Percentiles rank a stretch among this genome's conserved stretches.
Conservation (phyloP, 2,797 vertebrate genomes). For the Cheracebus regulus region DNA sequence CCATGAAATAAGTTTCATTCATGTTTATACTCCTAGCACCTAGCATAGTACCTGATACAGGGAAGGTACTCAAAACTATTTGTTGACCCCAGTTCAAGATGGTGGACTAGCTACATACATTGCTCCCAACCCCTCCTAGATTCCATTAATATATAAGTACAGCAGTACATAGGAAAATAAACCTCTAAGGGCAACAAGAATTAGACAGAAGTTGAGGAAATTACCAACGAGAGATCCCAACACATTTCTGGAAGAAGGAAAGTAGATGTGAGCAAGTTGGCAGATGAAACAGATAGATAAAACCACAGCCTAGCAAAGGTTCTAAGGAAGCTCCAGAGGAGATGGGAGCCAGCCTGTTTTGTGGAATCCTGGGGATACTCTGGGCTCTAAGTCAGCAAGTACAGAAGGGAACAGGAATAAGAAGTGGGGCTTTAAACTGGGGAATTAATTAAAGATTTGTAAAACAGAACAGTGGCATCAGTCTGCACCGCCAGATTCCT, state of each 20-base stretch:
- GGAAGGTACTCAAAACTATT: constrained; percentile 2
- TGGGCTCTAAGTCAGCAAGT: constrained; percentile 61
- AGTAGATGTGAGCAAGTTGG: background rate
- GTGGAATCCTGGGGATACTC: constrained; percentile 46
- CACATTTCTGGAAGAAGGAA: constrained; percentile 23
- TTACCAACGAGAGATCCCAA: background rate
- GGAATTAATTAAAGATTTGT: constrained; percentile 57
- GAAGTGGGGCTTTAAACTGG: constrained; percentile 33
- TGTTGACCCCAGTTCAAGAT: constrained; percentile 8
- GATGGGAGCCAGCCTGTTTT: background rate
- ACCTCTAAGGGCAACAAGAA: constrained; percentile 24
- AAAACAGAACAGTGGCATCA: constrained; percentile 37
- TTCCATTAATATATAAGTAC: constrained; percentile 30
- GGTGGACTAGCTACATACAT: background rate
- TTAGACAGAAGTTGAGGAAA: background rate
- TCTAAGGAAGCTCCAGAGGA: constrained; percentile 24
- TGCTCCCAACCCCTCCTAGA: background rate
- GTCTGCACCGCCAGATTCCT: background rate
- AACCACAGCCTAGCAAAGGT: constrained; percentile 24
- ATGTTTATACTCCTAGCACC: background rate
- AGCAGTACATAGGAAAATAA: background rate
- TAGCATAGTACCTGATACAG: background rate
- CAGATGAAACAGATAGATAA: constrained; percentile 31
- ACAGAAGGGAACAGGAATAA: constrained; percentile 3
- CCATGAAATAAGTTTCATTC: constrained; percentile 15